Percentiles rank a stretch among this genome's conserved stretches.
These are phyloP conservation scores for Poecile montanus DNA, from an alignment of 2,797 vertebrate genomes.

Conservation along the genomic window DNA sequence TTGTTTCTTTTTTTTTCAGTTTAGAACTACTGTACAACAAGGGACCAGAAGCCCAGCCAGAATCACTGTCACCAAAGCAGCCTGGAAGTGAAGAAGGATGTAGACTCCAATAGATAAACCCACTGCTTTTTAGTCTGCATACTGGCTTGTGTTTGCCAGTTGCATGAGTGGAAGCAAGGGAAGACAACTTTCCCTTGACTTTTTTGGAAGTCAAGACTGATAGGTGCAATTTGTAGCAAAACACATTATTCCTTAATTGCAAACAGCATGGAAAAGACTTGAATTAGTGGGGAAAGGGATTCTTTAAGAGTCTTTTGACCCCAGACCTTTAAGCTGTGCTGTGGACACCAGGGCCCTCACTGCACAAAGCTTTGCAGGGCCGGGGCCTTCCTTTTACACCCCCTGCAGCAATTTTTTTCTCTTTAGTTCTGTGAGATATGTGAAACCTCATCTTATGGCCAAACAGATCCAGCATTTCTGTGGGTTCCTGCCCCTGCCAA, in stretches of 20 bases:
- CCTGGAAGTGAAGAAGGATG: background rate
- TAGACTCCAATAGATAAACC: background rate
- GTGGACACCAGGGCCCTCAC: background rate
- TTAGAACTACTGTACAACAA: background rate
- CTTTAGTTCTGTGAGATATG: accelerated
- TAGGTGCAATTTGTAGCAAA: background rate
- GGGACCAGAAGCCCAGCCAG: background rate
- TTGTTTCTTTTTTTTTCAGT: too few species aligned
- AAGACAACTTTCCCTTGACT: background rate
- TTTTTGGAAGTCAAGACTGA: background rate
- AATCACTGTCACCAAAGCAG: background rate
- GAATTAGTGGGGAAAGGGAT: background rate
- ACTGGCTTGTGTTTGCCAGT: background rate
- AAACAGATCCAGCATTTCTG: background rate
- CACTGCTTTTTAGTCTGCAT: background rate
- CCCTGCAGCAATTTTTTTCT: background rate
- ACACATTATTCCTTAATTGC: background rate
- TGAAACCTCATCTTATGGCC: background rate
- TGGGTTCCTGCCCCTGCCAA: background rate
- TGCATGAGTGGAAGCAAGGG: background rate
- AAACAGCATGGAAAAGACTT: background rate
- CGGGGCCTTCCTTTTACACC: background rate
- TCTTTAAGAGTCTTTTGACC: background rate
- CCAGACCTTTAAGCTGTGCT: background rate
- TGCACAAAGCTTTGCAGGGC: accelerated